Base-by-base conservation (phyloP, 1,140 invertebrate genomes). In the Vanessa atalanta region DNA sequence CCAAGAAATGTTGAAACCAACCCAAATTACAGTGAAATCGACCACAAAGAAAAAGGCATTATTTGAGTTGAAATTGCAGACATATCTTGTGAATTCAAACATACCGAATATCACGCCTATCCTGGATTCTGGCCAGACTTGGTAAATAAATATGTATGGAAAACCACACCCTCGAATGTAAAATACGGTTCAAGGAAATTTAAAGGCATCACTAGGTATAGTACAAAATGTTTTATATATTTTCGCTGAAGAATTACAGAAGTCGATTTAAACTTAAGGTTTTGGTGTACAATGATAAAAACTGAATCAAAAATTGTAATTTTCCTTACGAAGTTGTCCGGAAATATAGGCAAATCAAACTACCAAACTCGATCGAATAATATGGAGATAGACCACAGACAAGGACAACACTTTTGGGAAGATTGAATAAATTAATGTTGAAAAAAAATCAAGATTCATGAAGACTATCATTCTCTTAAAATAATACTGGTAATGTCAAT, bases 131-230 rank as follows among this genome's bases (percentile, higher is more conserved):
- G 8, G 61, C 51, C 66, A 74, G 57, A 15, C 31, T 37, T 61
- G 26, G 23, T 70, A 65, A 66, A 70, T 75, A 70, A 65, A 75
- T 66, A 75, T 70, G 63, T 73, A 73, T 73, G 37, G 66, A 31
- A 68, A 61, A 63, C 72, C 72, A 65, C 72, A 67, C 72, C 72
- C 65, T 63, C 60, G 65, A 69, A 69, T 68, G 57, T 67, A n/a
- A 67, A 55, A 67, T 67, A 67, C 65, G 65, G 16, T 47, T 26
- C 20, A 31, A 51, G 65, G 65, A 67, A 55, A 43, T 43, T 67
- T 37, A 37, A 67, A 67, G 12, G 9, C 23, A 11, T 14, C 57
- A 15, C 31, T 61, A 37, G 55, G 2, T 37, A 12, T 15, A n/a
- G 53, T 3, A 53, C 1, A 7, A 0, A 53, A 9, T 53, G n/a